Evolutionary conservation across 2,797 vertebrate species (phyloP).

Genomic region (Melanotaenia trifasciata): DNA sequence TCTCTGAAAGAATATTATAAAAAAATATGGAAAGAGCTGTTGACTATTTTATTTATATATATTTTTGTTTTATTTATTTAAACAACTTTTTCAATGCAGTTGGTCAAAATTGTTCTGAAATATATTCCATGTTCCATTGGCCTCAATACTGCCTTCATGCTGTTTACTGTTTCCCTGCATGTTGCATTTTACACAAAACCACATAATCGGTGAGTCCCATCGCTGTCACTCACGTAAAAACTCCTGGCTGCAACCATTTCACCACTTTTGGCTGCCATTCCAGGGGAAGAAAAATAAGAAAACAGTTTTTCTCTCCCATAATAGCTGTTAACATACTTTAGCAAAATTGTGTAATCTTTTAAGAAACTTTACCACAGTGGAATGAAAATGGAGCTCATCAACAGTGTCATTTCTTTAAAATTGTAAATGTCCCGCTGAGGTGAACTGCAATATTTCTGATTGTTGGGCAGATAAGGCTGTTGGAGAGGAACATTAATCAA

Average conservation of each 20-base stretch:
- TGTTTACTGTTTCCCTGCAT: background rate
- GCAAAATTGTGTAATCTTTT: constrained; percentile 18
- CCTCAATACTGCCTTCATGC: background rate
- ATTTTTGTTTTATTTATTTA: too few relatives aligned
- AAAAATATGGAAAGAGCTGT: too few relatives aligned
- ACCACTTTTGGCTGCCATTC: constrained; percentile 19
- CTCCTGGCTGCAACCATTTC: constrained; percentile 12
- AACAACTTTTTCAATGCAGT: background rate
- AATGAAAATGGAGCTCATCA: constrained; percentile 36
- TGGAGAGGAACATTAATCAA: constrained; percentile 26
- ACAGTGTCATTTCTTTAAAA: background rate
- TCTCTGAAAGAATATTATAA: too few relatives aligned
- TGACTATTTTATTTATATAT: too few relatives aligned
- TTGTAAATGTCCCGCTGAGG: background rate
- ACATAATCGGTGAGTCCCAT: constrained; percentile 10
- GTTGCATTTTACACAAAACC: constrained; percentile 17
- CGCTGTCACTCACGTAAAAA: constrained; percentile 18
- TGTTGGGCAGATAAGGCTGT: constrained; percentile 5
- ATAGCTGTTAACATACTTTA: constrained; percentile 32
- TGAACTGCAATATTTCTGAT: constrained; percentile 10
- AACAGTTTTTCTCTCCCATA: constrained; percentile 13
- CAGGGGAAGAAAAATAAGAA: background rate
- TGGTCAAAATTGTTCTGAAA: background rate
- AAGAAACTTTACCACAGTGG: constrained; percentile 29
- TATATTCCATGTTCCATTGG: background rate